Percentiles rank a stretch among this genome's conserved stretches.
These are phyloP conservation scores for Oenanthe oenanthe DNA, from an alignment of 2,113 vertebrate species.

Conservation along the genomic window DNA sequence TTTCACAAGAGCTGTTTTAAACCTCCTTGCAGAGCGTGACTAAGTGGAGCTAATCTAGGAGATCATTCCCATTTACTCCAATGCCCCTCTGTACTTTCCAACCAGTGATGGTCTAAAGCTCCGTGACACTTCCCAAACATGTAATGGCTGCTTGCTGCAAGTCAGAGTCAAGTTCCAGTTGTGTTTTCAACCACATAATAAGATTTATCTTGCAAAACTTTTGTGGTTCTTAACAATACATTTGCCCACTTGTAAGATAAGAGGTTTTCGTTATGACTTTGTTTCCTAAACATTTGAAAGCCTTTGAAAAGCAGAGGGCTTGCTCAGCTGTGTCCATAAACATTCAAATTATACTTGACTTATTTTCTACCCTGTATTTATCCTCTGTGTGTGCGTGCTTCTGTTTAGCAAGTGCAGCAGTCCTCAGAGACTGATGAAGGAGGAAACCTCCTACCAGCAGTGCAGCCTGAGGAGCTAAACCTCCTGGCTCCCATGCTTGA, in stretches of 20 bases:
- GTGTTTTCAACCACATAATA: neutral
- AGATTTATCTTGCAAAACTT: neutral
- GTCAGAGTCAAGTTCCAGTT: neutral
- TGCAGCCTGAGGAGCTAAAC: neutral
- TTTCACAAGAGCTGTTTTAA: neutral
- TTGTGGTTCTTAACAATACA: neutral
- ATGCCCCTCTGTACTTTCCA: neutral
- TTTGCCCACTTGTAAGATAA: neutral
- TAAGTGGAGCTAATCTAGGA: neutral
- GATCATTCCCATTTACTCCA: neutral
- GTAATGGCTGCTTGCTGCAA: neutral
- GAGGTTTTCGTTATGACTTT: neutral
- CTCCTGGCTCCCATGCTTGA: neutral
- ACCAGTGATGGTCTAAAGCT: neutral
- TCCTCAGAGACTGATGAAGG: neutral
- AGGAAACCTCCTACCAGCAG: neutral
- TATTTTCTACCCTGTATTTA: conserved; percentile 7
- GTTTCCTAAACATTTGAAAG: conserved; percentile 50
- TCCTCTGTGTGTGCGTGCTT: neutral
- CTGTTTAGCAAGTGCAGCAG: neutral
- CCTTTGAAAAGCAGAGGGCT: conserved; percentile 22
- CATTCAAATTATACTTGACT: neutral
- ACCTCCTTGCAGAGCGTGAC: neutral
- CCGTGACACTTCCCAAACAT: fast-evolving
- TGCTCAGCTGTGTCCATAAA: conserved; percentile 30